Percentiles rank a stretch among this genome's conserved stretches.
These are phyloP conservation scores for Leptinotarsa rubiginosa DNA, from an alignment of 2,888 invertebrate species.

Conservation along the genomic window DNA sequence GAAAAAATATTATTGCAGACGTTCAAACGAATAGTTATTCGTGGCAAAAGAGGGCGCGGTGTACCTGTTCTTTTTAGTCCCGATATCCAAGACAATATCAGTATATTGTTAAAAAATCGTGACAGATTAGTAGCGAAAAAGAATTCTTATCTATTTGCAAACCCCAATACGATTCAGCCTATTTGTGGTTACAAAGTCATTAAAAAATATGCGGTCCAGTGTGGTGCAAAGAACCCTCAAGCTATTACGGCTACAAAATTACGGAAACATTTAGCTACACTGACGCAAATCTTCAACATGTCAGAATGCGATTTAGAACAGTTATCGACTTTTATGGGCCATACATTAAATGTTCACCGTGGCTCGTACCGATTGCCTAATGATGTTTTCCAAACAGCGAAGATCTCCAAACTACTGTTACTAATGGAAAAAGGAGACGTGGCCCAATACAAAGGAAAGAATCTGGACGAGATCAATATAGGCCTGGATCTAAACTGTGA, in stretches of 20 bases:
- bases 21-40: no score
- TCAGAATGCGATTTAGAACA: constrained; percentile 48
- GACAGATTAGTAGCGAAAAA: constrained; percentile 20
- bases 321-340: constrained; percentile 50
- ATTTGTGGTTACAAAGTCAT: constrained; percentile 50
- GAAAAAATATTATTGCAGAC: no score
- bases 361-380: constrained; percentile 38
- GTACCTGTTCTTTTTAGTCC: no score
- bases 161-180: constrained; percentile 28
- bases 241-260: constrained; percentile 43
- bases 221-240: constrained; percentile 46
- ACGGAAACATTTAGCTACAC: constrained; percentile 48
- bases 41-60: no score
- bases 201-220: constrained; percentile 40
- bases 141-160: constrained; percentile 41
- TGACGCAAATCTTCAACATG: constrained; percentile 48
- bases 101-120: constrained; percentile 19
- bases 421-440: constrained; percentile 47
- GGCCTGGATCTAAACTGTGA: no score
- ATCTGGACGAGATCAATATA: no score
- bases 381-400: constrained; percentile 45
- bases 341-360: constrained; percentile 44
- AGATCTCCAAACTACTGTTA: constrained; percentile 44
- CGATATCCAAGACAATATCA: no score
- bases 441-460: no score